phyloP scores from a whole-genome alignment of 2,797 vertebrate genomes.

The Anabacerthia variegaticeps region DNA sequence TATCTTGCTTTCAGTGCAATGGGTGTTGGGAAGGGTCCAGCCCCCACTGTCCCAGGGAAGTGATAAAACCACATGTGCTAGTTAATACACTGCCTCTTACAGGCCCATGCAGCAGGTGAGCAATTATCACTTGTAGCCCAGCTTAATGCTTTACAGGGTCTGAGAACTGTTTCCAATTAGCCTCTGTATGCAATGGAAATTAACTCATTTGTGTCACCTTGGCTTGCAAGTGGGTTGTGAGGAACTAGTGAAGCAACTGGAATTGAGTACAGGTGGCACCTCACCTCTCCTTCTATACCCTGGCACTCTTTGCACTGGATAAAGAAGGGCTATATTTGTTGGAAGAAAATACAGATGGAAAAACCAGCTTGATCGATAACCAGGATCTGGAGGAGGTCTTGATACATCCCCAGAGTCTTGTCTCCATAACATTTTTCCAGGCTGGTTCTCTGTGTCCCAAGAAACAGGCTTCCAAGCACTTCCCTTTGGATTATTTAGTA shows the following conservation, averaged over 20 bases:
- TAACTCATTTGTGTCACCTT: constrained; percentile 67
- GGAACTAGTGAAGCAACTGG: not conserved
- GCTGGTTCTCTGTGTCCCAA: not conserved
- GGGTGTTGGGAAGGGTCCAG: not conserved
- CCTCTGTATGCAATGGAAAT: constrained; percentile 45
- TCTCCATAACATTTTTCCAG: constrained; percentile 33
- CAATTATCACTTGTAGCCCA: constrained; percentile 67
- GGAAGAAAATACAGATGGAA: not conserved
- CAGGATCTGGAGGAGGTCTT: not conserved
- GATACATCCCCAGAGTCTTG: not conserved
- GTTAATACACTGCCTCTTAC: constrained; percentile 52
- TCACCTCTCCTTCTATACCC: not conserved
- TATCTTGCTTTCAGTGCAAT: not conserved
- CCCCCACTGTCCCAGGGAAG: not conserved
- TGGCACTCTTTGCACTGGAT: not conserved
- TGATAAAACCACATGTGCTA: constrained; percentile 48
- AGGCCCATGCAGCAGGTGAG: constrained; percentile 64
- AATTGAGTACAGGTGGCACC: constrained; percentile 3
- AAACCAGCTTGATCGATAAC: not conserved
- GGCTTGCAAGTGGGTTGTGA: not conserved
- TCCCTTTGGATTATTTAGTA: constrained; percentile 1
- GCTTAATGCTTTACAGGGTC: constrained; percentile 54
- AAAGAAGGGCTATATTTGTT: not conserved
- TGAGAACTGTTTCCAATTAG: constrained; percentile 69
- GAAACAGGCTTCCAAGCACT: not conserved